Conservation (phyloP, 1,140 invertebrate genomes). For the Archivesica marissinica region DNA sequence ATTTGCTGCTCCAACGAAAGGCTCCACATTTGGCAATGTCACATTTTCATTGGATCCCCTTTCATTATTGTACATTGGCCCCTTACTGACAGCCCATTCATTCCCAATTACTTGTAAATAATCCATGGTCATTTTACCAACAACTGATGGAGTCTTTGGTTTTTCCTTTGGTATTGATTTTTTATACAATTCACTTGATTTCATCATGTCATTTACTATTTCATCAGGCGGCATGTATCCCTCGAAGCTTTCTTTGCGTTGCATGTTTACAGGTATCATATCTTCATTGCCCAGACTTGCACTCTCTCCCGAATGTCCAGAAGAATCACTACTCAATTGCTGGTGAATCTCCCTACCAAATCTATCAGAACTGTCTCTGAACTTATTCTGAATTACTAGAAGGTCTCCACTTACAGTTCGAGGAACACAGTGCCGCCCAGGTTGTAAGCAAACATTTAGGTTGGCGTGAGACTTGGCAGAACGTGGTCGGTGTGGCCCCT, state of each 20-base stretch:
- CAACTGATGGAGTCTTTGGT: slow-evolving; percentile 60
- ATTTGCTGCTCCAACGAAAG: slow-evolving; percentile 29
- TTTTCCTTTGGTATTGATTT: slow-evolving; percentile 51
- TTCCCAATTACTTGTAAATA: slow-evolving; percentile 77
- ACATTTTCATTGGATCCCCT: neutral
- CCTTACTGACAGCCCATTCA: slow-evolving; percentile 68
- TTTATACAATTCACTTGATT: slow-evolving; percentile 64
- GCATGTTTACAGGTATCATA: neutral
- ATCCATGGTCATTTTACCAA: slow-evolving; percentile 74
- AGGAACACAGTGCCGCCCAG: slow-evolving; percentile 8
- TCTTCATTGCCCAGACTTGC: neutral
- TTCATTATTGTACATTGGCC: neutral
- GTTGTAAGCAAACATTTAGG: slow-evolving; percentile 31
- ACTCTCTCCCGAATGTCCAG: neutral
- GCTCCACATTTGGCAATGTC: slow-evolving; percentile 1
- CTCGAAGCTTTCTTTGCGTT: slow-evolving; percentile 42
- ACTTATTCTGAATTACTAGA: slow-evolving; percentile 66
- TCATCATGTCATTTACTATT: slow-evolving; percentile 71
- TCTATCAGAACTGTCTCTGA: slow-evolving; percentile 57
- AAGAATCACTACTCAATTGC: neutral
- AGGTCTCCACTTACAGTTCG: slow-evolving; percentile 71
- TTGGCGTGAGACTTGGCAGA: slow-evolving; percentile 71
- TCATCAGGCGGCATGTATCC: slow-evolving; percentile 72
- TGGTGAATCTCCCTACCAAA: slow-evolving; percentile 10
- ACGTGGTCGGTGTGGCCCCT: slow-evolving; percentile 63